Base-by-base conservation (phyloP, 2,888 invertebrate species). In the Abrostola triplasia region DNA sequence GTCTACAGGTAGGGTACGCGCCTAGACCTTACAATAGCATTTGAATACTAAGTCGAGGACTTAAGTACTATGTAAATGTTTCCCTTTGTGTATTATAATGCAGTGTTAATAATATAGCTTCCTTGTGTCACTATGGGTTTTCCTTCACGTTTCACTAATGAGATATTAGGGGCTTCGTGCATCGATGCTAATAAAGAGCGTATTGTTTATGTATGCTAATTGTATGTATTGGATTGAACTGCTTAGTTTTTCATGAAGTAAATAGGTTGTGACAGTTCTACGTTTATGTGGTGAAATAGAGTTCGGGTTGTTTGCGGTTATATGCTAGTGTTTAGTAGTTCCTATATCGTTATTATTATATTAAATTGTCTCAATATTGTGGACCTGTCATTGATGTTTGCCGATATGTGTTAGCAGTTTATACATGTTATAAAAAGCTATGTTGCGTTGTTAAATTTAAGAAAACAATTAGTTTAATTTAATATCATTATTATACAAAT, bases 21-120 rank as follows among this genome's bases (percentile, higher is more conserved):
- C 65, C 54, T 71, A 75, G 72, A 59, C 64, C 58, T 74, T 55
- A 68, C 77, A 73, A 70, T 70, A 64, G 59, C 61, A 58, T 75
- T 83, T 73, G 82, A 82, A 82, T 83, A 82, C 83, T 82, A 82
- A 82, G 71, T 77, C 36, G 70, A 60, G 41, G 67, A 54, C 77
- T 75, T 81, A 80, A 79, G 79, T 73, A 68, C 59, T 76, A 82
- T 82, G 80, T 75, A 65, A 82, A 83, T 82, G 57, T 66, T 41
- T 44, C 61, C n/a, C 72, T 76, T 76, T 80, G 74, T 74, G 59
- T 62, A 42, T 68, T 70, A 67, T 64, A 67, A 69, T 70, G 70
- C 59, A 73, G 66, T 73, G 68, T 73, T 72, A 77, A 71, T 72
- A 66, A 57, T 57, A 54, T 67, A 42, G 62, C 81, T 81, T 79